Evolutionary conservation across 2,888 invertebrate species (phyloP), one percentile per base, ranked within the genome.

Genomic region (Muscina levida): DNA sequence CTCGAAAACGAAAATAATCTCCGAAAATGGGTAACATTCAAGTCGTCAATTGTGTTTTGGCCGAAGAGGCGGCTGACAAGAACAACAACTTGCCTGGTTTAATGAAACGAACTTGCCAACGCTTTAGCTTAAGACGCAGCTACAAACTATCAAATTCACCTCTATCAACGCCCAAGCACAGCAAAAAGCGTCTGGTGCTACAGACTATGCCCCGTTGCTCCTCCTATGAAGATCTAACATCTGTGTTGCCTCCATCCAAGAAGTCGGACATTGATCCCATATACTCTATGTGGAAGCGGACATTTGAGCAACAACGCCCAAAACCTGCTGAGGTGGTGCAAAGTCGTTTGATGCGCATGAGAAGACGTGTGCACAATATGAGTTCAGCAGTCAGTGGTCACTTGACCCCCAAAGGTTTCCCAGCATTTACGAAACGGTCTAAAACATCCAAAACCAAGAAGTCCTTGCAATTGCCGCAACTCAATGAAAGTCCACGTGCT

Each of bases 281-380:
- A 8, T 73, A 73, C 31, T 24, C 19, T 15, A 6, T 65, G 19
- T 73, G 72, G 72, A 73, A 73, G 39, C 65, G 53, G 4, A 53
- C 72, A 13, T 66, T 66, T n/a, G 66, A 73, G 42, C 53, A 44
- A 10, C 72, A 42, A 10, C 53, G 56, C 1, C 17, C 26, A 5
- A 73, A 56, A 22, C 19, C 65, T 6, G 65, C 26, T 10, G 6
- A 39, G 11, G 66, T 44, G 5, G 37, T 44, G 31, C 26, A 73
- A 65, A 19, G 11, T 10, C 65, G 66, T 19, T 44, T 66, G 22
- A n/a, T 19, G 3, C 65, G 72, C 26, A 73, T 73, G 66, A 24
- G 17, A 13, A 65, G 15, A 56, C 42, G 72, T 44, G 72, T 73
- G 22, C 72, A 73, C 53, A 56, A 73, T n/a, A 73, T 73, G 72